Base-by-base conservation (phyloP, 1,140 invertebrate species). In the Zaprionus taronus region DNA sequence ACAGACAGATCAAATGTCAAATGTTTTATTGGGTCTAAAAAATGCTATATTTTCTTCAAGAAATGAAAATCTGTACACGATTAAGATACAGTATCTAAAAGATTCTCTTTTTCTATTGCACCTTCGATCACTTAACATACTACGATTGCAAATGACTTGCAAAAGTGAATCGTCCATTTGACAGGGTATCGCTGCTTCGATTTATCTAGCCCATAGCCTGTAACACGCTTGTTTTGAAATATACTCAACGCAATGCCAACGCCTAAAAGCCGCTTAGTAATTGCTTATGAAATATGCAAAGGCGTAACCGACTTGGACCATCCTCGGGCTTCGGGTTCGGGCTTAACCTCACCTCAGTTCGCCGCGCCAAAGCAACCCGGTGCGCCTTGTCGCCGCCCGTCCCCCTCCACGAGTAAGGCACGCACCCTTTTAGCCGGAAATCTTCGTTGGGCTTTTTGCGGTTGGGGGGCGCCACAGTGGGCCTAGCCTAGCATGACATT, bases 231-330 rank as follows among this genome's bases (percentile, higher is more conserved):
- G 38, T 34, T 53, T 76, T 82, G 68, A 56, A 65, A 77, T 70
- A 75, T 71, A 79, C 72, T 83, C 72, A 62, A 73, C 80, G 53
- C 66, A 69, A 79, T 60, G 75, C 77, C 80, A 84, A 81, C 77
- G 79, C 63, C 79, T 85, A 76, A 85, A 86, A 82, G 71, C 82
- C 71, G 84, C 83, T 89, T 87, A 89, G 83, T 89, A 89, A 89
- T 89, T 89, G 84, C 84, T 89, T 89, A 89, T 89, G 75, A 89
- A 89, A 89, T 90, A 89, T 89, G 84, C 85, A 89, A 81, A 87
- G 81, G 69, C 67, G 68, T 76, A 65, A 58, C 64, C 63, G 68
- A 61, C 73, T 76, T 76, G 75, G 70, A 68, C 75, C 56, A 51
- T 41, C 58, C 53, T 34, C 53, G 24, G 24, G 53, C 26, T 28